Evolutionary conservation across 2,888 invertebrate species (phyloP).

Genomic region (Noctuana brunneofusca): DNA sequence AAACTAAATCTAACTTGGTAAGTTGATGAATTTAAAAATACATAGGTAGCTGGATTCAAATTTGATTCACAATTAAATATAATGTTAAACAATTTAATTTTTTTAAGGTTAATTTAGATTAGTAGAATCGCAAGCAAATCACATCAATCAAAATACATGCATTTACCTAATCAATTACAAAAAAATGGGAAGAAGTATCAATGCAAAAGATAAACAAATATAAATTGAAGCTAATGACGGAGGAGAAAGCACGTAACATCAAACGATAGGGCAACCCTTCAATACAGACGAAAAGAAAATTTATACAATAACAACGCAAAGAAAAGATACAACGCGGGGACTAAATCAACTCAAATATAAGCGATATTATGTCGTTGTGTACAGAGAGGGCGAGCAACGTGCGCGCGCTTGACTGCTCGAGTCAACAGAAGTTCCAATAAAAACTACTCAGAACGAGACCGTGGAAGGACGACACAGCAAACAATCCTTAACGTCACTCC

Average conservation of each 20-base stretch:
- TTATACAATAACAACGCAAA: slow-evolving; percentile 42
- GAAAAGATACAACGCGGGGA: slow-evolving; percentile 51
- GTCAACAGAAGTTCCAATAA: slow-evolving; percentile 71
- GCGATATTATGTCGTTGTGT: slow-evolving; percentile 71
- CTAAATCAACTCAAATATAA: slow-evolving; percentile 71
- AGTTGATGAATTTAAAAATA: too few species aligned
- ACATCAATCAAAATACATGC: too few species aligned
- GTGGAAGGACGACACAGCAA: slow-evolving; percentile 57
- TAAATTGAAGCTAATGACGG: not conserved
- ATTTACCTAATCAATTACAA: too few species aligned
- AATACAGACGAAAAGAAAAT: slow-evolving; percentile 25
- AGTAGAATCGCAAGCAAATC: too few species aligned
- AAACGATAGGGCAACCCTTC: slow-evolving; percentile 16
- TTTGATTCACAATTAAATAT: too few species aligned
- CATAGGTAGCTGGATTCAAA: too few species aligned
- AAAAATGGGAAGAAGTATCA: not conserved
- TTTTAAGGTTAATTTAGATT: too few species aligned
- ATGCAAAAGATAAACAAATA: not conserved
- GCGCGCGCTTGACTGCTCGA: slow-evolving; percentile 41
- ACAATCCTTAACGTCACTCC: slow-evolving; percentile 58
- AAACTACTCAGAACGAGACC: slow-evolving; percentile 73
- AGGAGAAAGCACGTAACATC: slow-evolving; percentile 8
- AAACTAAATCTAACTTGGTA: too few species aligned
- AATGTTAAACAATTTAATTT: too few species aligned
- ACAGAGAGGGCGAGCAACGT: slow-evolving; percentile 56